phyloP scores from a whole-genome alignment of 2,113 vertebrate species.

The Notechis scutatus region DNA sequence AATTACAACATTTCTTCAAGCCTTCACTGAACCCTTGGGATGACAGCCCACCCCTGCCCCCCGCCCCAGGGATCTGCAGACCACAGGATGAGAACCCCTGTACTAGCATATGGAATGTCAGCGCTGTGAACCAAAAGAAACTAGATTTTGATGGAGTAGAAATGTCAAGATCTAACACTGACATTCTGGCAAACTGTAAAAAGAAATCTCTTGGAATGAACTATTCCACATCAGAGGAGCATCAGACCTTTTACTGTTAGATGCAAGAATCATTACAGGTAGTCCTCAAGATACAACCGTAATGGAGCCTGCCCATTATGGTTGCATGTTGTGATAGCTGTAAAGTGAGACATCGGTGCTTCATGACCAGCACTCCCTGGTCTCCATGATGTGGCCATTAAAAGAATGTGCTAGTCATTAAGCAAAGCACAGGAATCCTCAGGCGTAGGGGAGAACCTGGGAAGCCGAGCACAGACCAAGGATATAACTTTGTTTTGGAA shows the following conservation, averaged over 20 bases:
- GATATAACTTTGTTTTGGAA: neutral
- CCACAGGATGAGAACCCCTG: no score
- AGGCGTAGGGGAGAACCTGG: no score
- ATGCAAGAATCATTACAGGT: neutral
- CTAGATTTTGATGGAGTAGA: neutral
- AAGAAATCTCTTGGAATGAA: neutral
- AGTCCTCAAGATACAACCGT: neutral
- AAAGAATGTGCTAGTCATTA: neutral
- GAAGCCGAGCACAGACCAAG: no score
- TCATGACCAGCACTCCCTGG: neutral
- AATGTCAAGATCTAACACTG: neutral
- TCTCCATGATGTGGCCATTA: neutral
- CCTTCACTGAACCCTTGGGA: no score
- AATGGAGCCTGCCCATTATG: neutral
- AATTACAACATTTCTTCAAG: no score
- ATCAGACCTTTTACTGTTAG: neutral
- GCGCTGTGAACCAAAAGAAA: neutral
- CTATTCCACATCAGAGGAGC: neutral
- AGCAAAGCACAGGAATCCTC: neutral
- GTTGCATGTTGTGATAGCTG: neutral
- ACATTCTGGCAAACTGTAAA: neutral
- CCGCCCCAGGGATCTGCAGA: no score
- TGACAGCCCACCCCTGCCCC: no score
- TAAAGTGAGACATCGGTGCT: neutral
- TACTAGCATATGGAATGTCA: neutral